Percentiles rank a stretch among this genome's conserved stretches.
phyloP scores from a whole-genome alignment of 2,888 invertebrate genomes.

The Palloptera scutellata region DNA sequence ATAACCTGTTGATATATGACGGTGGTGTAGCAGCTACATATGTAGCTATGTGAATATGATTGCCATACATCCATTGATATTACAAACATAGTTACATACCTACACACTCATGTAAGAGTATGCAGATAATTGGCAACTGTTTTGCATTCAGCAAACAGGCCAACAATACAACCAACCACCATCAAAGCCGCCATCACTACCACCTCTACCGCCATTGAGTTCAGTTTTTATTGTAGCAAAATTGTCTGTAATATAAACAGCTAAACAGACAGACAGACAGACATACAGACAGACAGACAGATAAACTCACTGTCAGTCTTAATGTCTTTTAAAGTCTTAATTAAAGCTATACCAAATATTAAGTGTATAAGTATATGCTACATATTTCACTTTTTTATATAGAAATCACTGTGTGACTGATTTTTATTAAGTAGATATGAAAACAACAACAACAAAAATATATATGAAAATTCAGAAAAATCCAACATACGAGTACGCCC shows the following conservation, averaged over 20 bases:
- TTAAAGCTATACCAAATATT: no score
- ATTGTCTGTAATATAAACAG: not conserved
- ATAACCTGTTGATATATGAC: slow-evolving; percentile 34
- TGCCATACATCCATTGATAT: not conserved
- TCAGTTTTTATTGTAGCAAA: slow-evolving; percentile 15
- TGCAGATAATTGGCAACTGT: slow-evolving; percentile 18
- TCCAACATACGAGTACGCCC: no score
- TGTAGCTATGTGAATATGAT: not conserved
- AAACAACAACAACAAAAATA: no score
- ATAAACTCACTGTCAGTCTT: slow-evolving; percentile 4
- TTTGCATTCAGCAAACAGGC: slow-evolving; percentile 29
- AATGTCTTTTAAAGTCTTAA: no score
- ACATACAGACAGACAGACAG: no score
- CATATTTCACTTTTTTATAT: no score
- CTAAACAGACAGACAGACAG: no score
- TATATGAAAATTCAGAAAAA: no score
- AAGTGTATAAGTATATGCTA: no score
- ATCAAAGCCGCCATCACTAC: not conserved
- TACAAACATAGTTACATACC: not conserved
- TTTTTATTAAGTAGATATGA: no score
- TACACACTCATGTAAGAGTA: no score
- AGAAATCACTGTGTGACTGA: no score
- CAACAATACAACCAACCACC: not conserved
- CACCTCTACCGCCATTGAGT: not conserved
- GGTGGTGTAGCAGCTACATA: not conserved